Evolutionary conservation across 2,888 invertebrate genomes (phyloP), one percentile per base, ranked within the genome.

Genomic region (Dendrolimus pini): DNA sequence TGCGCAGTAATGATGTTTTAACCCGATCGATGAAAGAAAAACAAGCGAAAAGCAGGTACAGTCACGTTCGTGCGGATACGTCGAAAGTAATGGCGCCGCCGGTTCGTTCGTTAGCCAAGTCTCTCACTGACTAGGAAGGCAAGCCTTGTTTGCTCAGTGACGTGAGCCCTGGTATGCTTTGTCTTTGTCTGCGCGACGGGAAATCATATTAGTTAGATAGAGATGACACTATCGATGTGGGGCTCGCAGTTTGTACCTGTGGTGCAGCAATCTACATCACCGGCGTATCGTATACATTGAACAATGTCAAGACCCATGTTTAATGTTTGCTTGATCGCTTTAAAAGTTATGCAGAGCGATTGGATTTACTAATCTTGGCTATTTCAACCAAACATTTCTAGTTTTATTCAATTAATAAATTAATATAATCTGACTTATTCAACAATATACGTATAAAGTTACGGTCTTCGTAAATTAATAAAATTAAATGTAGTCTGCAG

Each of bases 211-310:
- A 7, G 59, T n/a, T 52, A 61, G 71, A 83, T 62, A 63, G 82
- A 79, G 83, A 81, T 60, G 60, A 67, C 60, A 65, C 61, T 74
- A 77, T 56, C 55, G 41, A 9, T 59, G 59, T 68, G 67, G 64
- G 64, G 62, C 55, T 62, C 72, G 70, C 65, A 64, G 65, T 65
- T 70, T 69, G 66, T 83, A 87, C 83, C 83, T 86, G 85, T 77
- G 75, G 77, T 86, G 87, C 85, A 85, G 85, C 86, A 89, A 89
- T 87, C 89, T 87, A 88, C 83, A 85, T 85, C 85, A 80, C 71
- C 77, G 82, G 79, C 80, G 77, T 78, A 77, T 79, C 77, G 77
- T 82, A 70, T 71, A 72, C 71, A 72, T 70, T 75, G 65, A 77
- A 86, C 84, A 88, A 85, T 82, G 84, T 86, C 84, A 82, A 78